A percentile compares a stretch with the other conserved stretches of the same genome.
Evolutionary conservation across 2,113 vertebrate genomes (phyloP).

Genomic region (Vombatus ursinus): DNA sequence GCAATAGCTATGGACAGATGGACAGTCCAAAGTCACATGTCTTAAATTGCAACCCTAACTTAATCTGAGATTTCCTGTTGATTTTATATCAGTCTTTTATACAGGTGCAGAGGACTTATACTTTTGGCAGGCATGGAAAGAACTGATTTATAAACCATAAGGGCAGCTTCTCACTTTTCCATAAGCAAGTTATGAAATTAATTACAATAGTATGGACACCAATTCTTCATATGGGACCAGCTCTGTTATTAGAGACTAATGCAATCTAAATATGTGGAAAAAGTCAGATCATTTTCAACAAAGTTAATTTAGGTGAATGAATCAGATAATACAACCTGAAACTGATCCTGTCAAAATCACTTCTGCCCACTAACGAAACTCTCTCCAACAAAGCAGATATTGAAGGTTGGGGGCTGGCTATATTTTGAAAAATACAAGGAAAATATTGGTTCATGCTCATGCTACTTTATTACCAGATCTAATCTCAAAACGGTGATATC

Average conservation of each 20-base stretch:
- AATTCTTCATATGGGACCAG: constrained; percentile 52
- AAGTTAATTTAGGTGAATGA: constrained; percentile 72
- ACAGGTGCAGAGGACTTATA: constrained; percentile 78
- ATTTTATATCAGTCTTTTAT: constrained; percentile 75
- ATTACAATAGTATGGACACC: constrained; percentile 77
- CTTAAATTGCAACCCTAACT: constrained; percentile 74
- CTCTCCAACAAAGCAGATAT: constrained; percentile 51
- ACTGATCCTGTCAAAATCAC: constrained; percentile 48
- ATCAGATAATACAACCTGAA: constrained; percentile 72
- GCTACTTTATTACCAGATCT: constrained; percentile 26
- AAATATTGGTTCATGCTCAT: constrained; percentile 31
- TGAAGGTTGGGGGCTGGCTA: constrained; percentile 2
- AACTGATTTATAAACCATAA: constrained; percentile 79
- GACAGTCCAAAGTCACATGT: constrained; percentile 58
- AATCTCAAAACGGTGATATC: neutral
- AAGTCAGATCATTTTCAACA: constrained; percentile 64
- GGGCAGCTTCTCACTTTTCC: constrained; percentile 76
- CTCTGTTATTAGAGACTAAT: constrained; percentile 54
- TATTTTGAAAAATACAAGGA: constrained; percentile 26
- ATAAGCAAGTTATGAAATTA: constrained; percentile 77
- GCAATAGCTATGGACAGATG: constrained; percentile 55
- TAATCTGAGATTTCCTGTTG: constrained; percentile 79
- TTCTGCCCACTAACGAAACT: constrained; percentile 52
- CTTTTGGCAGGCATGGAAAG: constrained; percentile 73
- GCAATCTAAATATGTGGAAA: constrained; percentile 57